These are phyloP conservation scores for Zapornia atra DNA, from an alignment of 2,113 vertebrate species.

Conservation along the genomic window DNA sequence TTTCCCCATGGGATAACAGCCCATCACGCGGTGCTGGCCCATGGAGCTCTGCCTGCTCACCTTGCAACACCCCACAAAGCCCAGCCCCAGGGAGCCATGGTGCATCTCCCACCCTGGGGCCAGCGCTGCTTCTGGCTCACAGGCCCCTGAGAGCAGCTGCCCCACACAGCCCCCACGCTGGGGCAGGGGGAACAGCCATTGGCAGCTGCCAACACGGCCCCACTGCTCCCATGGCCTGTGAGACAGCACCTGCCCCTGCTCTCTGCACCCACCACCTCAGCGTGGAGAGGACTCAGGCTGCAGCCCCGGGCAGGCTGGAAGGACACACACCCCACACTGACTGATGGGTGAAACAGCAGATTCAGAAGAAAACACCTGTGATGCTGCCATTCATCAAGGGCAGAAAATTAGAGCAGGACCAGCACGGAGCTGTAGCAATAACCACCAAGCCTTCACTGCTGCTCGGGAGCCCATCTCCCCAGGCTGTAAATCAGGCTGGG, in stretches of 20 bases:
- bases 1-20: neutral
- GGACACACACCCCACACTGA: neutral
- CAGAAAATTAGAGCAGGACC: neutral
- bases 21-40: neutral
- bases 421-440: neutral
- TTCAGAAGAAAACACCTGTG: neutral
- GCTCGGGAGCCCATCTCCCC: neutral
- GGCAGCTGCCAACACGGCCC: rapidly evolving
- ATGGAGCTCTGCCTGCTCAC: neutral
- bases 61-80: neutral
- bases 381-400: neutral
- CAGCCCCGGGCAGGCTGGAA: neutral
- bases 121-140: too few species aligned
- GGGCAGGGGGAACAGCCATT: neutral
- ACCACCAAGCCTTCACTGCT: neutral
- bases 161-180: neutral
- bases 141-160: too few species aligned
- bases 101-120: too few species aligned
- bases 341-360: neutral
- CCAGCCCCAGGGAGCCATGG: neutral
- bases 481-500: neutral
- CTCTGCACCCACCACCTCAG: rapidly evolving
- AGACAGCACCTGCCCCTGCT: neutral
- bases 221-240: neutral
- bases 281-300: rapidly evolving